A percentile compares a stretch with the other conserved stretches of the same genome.
Conservation (phyloP, 2,797 vertebrate species). For the Cetoscarus ocellatus region DNA sequence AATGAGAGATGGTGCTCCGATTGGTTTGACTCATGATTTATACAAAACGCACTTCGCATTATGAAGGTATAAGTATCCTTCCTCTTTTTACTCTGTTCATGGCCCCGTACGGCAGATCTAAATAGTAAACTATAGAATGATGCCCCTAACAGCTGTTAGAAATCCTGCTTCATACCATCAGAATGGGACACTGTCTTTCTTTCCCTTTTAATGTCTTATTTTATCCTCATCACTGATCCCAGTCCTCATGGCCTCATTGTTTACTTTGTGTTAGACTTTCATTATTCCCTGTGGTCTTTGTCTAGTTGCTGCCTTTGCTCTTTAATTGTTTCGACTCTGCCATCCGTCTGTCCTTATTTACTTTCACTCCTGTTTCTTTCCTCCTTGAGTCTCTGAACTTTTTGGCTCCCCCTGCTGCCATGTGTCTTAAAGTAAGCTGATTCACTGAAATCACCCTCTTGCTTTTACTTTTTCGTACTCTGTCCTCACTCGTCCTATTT, state of each 20-base stretch:
- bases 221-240: neutral
- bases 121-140: too few relatives aligned
- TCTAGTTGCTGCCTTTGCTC: slow-evolving; percentile 14
- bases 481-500: neutral
- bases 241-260: neutral
- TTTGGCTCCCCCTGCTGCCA: neutral
- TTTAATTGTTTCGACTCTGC: neutral
- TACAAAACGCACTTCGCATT: too few relatives aligned
- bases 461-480: neutral
- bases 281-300: neutral
- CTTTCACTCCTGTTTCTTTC: neutral
- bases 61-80: too few relatives aligned
- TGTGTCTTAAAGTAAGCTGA: neutral
- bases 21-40: too few relatives aligned
- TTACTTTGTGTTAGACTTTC: neutral
- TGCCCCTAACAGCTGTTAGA: too few relatives aligned
- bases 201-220: too few relatives aligned
- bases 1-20: too few relatives aligned
- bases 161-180: too few relatives aligned
- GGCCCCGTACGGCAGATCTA: too few relatives aligned
- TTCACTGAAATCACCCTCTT: neutral
- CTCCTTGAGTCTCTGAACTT: neutral
- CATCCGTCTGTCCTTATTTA: neutral
- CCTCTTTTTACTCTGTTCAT: too few relatives aligned
- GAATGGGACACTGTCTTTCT: too few relatives aligned